phyloP scores from a whole-genome alignment of 2,888 invertebrate genomes.

The Caradrina clavipalpis region DNA sequence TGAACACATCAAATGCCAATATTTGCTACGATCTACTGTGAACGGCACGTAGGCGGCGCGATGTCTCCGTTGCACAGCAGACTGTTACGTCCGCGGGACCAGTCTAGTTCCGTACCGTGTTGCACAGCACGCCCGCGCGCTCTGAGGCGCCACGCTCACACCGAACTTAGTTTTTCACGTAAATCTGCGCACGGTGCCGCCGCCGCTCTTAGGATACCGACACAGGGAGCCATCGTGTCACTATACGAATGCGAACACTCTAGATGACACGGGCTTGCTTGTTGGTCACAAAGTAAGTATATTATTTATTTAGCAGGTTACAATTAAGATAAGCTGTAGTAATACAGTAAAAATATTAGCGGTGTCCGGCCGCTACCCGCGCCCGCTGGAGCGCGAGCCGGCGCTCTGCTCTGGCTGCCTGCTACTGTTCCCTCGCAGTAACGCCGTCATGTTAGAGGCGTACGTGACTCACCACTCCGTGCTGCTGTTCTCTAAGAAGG shows the following conservation, averaged over 20 bases:
- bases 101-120: slow-evolving; percentile 4
- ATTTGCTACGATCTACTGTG: neutral
- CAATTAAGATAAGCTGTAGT: too few relatives aligned
- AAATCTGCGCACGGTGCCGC: slow-evolving; percentile 49
- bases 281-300: too few relatives aligned
- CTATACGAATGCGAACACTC: neutral
- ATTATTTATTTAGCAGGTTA: too few relatives aligned
- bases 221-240: neutral
- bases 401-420: neutral
- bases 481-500: too few relatives aligned
- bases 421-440: too few relatives aligned
- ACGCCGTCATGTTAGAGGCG: too few relatives aligned
- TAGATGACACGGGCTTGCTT: too few relatives aligned
- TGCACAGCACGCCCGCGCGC: slow-evolving; percentile 10
- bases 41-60: neutral
- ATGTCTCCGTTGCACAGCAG: neutral
- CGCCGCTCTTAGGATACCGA: slow-evolving; percentile 1
- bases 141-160: slow-evolving; percentile 3
- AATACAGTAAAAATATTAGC: too few relatives aligned
- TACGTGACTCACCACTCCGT: too few relatives aligned
- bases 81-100: neutral
- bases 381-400: neutral
- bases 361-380: neutral
- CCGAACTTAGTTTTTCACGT: slow-evolving; percentile 58
- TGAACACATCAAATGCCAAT: neutral